Conservation (phyloP, 2,888 invertebrate genomes). For the Drosophila recens region DNA sequence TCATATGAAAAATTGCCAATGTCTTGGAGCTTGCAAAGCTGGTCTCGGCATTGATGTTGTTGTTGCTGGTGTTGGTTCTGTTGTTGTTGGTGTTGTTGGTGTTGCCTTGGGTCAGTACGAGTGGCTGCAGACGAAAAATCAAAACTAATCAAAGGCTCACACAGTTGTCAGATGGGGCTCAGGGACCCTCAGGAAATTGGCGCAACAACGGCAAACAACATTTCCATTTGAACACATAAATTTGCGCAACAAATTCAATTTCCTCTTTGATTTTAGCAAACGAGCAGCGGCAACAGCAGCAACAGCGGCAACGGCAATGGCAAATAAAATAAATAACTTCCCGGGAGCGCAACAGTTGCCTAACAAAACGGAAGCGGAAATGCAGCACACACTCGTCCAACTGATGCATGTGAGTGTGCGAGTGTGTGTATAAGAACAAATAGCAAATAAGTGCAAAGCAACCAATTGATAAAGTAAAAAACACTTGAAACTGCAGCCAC, state of each 20-base stretch:
- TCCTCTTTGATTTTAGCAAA: constrained; percentile 80
- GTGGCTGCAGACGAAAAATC: constrained; percentile 55
- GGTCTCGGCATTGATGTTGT: background rate
- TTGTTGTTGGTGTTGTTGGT: constrained; percentile 3
- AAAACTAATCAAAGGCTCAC: constrained; percentile 68
- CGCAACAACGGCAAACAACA: constrained; percentile 74
- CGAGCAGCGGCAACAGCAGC: constrained; percentile 55
- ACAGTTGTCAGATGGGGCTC: constrained; percentile 53
- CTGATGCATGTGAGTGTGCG: constrained; percentile 11
- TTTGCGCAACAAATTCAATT: constrained; percentile 80
- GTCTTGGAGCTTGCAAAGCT: constrained; percentile 29
- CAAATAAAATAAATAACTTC: constrained; percentile 79
- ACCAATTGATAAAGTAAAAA: constrained; percentile 80
- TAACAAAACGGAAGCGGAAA: constrained; percentile 76
- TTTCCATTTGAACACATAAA: constrained; percentile 78
- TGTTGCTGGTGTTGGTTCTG: background rate
- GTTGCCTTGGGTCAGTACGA: constrained; percentile 50
- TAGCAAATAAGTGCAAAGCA: constrained; percentile 80
- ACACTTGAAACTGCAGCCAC: constrained; percentile 68
- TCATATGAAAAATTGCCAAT: constrained; percentile 68
- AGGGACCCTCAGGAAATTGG: constrained; percentile 68
- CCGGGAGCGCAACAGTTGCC: constrained; percentile 79
- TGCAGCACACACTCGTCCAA: constrained; percentile 54
- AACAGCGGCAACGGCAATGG: constrained; percentile 47
- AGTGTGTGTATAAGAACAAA: constrained; percentile 67